phyloP scores from a whole-genome alignment of 2,888 invertebrate genomes.

The Uloborus plumipes region DNA sequence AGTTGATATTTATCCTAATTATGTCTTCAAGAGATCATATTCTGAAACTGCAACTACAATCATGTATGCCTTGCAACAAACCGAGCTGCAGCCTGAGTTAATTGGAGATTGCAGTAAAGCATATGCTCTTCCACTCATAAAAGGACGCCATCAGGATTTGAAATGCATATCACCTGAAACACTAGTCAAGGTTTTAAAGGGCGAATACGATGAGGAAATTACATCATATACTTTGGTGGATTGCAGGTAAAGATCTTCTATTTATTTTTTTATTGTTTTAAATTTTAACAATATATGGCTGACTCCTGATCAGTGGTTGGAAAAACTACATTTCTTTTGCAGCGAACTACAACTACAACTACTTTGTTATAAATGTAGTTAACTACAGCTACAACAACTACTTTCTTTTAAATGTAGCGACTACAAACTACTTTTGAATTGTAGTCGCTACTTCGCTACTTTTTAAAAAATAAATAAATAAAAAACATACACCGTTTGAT shows the following conservation, averaged over 20 bases:
- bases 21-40: constrained; percentile 19
- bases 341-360: too few relatives aligned
- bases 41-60: constrained; percentile 55
- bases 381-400: too few relatives aligned
- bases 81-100: constrained; percentile 50
- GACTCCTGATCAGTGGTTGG: too few relatives aligned
- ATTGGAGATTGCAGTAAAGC: constrained; percentile 47
- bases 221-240: constrained; percentile 85
- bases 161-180: constrained; percentile 55
- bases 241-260: constrained; percentile 75
- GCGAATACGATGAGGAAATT: constrained; percentile 70
- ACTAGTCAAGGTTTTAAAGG: constrained; percentile 39
- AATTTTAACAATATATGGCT: too few relatives aligned
- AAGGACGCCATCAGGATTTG: constrained; percentile 60
- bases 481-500: too few relatives aligned
- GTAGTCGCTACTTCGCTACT: too few relatives aligned
- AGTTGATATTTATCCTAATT: background rate
- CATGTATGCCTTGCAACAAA: constrained; percentile 42
- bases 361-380: too few relatives aligned
- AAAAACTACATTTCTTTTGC: too few relatives aligned
- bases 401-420: too few relatives aligned
- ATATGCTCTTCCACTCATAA: constrained; percentile 50
- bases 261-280: too few relatives aligned
- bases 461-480: too few relatives aligned
- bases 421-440: too few relatives aligned